A percentile compares a stretch with the other conserved stretches of the same genome.
Evolutionary conservation across 2,888 invertebrate genomes (phyloP).

Genomic region (Acleris laterana): DNA sequence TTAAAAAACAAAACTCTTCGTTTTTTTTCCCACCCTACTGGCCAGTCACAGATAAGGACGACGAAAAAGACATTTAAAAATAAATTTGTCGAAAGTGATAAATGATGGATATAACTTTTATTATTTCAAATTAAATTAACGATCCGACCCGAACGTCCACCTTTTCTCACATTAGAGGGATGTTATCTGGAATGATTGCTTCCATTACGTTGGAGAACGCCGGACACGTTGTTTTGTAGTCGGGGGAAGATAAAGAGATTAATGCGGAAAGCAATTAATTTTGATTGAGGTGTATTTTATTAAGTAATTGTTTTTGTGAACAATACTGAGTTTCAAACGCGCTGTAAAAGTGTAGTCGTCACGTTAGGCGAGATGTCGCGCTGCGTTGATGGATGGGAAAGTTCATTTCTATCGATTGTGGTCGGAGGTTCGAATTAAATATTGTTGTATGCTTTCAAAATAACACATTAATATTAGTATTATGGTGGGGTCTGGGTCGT

Average conservation of each 20-base stretch:
- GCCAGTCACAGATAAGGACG: conserved; percentile 75
- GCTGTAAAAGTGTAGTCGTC: conserved; percentile 60
- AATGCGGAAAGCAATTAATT: conserved; percentile 84
- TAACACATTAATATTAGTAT: conserved; percentile 42
- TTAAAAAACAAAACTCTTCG: conserved; percentile 63
- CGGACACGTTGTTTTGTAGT: conserved; percentile 78
- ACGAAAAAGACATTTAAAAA: conserved; percentile 81
- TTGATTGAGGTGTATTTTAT: conserved; percentile 84
- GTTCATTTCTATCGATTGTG: conserved; percentile 33
- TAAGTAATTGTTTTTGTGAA: conserved; percentile 82
- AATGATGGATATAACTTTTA: conserved; percentile 83
- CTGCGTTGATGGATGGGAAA: conserved; percentile 35
- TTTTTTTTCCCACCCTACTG: conserved; percentile 61
- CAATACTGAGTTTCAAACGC: conserved; percentile 70
- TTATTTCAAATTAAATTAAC: conserved; percentile 84
- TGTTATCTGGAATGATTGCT: conserved; percentile 84
- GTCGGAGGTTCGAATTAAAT: conserved; percentile 46
- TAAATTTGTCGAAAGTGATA: conserved; percentile 85
- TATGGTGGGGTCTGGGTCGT: conserved; percentile 67
- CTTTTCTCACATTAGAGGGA: conserved; percentile 84
- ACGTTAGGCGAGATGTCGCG: conserved; percentile 50
- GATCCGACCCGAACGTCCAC: conserved; percentile 76
- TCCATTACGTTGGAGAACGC: conserved; percentile 79
- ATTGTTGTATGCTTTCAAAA: conserved; percentile 54
- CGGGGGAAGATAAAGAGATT: conserved; percentile 80